phyloP scores from a whole-genome alignment of 2,888 invertebrate species.

The Drosophila quinaria region DNA sequence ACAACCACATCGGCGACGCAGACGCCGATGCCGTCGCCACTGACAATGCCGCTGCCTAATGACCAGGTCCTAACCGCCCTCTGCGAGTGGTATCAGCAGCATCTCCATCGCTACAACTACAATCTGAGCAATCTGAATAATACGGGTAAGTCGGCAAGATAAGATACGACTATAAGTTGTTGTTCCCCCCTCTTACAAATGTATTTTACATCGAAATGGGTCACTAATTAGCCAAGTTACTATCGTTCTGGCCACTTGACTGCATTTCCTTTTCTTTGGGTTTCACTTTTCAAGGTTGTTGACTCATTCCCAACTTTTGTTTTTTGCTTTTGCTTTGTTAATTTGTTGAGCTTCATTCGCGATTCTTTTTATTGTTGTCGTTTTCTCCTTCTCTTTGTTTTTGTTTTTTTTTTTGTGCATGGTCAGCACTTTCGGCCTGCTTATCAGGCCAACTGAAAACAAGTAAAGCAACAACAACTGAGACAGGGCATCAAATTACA shows the following conservation, averaged over 20 bases:
- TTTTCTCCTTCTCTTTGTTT: neutral
- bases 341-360: constrained; percentile 11
- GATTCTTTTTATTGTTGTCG: constrained; percentile 12
- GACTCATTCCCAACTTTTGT: constrained; percentile 44
- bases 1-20: constrained; percentile 84
- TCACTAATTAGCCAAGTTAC: constrained; percentile 52
- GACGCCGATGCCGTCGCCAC: constrained; percentile 83
- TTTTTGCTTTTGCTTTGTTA: neutral
- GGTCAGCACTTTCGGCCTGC: constrained; percentile 50
- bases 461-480: constrained; percentile 12
- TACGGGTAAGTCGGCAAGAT: constrained; percentile 75
- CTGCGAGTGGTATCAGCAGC: constrained; percentile 83
- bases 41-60: constrained; percentile 66
- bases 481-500: constrained; percentile 48
- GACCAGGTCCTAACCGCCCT: constrained; percentile 85
- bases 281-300: constrained; percentile 70
- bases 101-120: constrained; percentile 72
- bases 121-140: constrained; percentile 61
- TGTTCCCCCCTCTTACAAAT: too few species aligned
- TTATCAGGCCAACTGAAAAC: constrained; percentile 35
- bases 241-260: constrained; percentile 42
- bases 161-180: neutral
- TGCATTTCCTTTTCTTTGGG: constrained; percentile 47
- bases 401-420: constrained; percentile 29
- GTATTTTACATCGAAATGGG: constrained; percentile 47